phyloP scores from a whole-genome alignment of 2,888 invertebrate genomes.

The Microctonus hyperodae region DNA sequence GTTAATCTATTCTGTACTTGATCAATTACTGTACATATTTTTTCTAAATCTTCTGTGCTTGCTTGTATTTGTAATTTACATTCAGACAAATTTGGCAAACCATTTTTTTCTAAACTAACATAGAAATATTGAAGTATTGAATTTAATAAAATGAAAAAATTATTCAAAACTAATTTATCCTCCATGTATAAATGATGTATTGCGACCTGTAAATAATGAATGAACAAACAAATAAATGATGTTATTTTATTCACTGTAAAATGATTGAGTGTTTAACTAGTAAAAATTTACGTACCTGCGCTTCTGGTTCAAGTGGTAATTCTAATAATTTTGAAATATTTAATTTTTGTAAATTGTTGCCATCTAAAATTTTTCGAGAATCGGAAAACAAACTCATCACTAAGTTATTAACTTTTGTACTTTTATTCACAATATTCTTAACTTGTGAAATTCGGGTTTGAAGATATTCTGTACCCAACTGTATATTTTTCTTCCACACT shows the following conservation, averaged over 20 bases:
- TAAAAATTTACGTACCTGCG: constrained; percentile 43
- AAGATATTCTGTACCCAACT: constrained; percentile 34
- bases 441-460: constrained; percentile 39
- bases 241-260: neutral
- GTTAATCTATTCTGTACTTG: constrained; percentile 36
- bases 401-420: constrained; percentile 41
- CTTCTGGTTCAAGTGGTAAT: constrained; percentile 45
- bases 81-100: constrained; percentile 42
- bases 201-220: constrained; percentile 42
- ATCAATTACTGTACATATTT: constrained; percentile 42
- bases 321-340: constrained; percentile 43
- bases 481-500: constrained; percentile 49
- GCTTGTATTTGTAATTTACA: constrained; percentile 47
- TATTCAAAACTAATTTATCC: constrained; percentile 46
- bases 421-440: constrained; percentile 39
- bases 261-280: neutral
- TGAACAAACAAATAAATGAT: neutral
- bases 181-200: constrained; percentile 46
- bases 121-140: constrained; percentile 41
- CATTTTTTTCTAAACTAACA: constrained; percentile 35
- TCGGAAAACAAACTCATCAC: constrained; percentile 43
- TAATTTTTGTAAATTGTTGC: constrained; percentile 43
- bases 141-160: constrained; percentile 46
- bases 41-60: constrained; percentile 46
- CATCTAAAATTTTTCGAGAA: constrained; percentile 45